These are phyloP conservation scores for Aptenodytes forsteri DNA, from an alignment of 2,113 vertebrate genomes.

Conservation along the genomic window DNA sequence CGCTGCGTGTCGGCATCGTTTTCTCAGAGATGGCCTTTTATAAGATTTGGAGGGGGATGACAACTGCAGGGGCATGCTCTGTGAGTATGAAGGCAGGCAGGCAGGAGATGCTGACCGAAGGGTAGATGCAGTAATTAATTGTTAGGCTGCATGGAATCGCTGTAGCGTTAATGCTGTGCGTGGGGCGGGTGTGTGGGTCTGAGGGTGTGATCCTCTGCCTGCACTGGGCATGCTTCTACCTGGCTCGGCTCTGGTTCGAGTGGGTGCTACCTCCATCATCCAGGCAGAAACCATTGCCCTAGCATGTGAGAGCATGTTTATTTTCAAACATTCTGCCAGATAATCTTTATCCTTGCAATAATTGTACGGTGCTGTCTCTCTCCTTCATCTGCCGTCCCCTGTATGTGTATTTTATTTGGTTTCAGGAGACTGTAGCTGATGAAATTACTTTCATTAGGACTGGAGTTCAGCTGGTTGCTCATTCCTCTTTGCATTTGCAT, in stretches of 20 bases:
- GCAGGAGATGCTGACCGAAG: neutral
- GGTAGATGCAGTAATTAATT: neutral
- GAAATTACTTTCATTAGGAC: neutral
- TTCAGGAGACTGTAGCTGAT: neutral
- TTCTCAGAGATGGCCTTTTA: neutral
- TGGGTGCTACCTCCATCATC: neutral
- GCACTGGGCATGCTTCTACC: fast-evolving
- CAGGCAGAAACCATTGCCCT: neutral
- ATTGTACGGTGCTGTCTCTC: neutral
- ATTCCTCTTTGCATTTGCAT: neutral
- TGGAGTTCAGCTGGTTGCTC: neutral
- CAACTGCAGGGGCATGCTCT: neutral
- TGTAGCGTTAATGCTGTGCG: neutral
- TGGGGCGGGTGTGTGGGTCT: neutral
- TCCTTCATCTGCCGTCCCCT: neutral
- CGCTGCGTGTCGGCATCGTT: neutral
- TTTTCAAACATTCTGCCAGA: neutral
- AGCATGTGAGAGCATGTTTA: neutral
- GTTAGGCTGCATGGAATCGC: neutral
- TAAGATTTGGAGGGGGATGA: neutral
- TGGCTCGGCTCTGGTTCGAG: neutral
- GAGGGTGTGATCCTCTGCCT: neutral
- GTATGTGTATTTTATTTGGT: neutral
- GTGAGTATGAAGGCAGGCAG: neutral
- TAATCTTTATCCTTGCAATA: neutral